Base-by-base conservation (phyloP, 2,797 vertebrate species). In the Gouania willdenowi region DNA sequence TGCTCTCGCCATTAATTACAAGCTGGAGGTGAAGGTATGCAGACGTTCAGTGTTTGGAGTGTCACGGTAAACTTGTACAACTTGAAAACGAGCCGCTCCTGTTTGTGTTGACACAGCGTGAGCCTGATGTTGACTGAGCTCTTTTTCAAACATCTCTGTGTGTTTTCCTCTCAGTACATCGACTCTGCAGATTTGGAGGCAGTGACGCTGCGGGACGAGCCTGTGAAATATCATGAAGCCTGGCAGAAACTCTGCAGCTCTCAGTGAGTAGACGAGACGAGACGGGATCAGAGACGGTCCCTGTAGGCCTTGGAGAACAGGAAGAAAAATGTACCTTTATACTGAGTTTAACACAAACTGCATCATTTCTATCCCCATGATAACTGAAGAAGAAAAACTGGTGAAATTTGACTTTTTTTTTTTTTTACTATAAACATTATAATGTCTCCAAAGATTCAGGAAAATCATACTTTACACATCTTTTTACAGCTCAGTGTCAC, bases 221-320 rank as follows among this genome's bases (percentile, higher is more conserved):
- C 95, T 0, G 94, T 98, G 16, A 88, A 92, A 38, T 98, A 97
- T 69, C 95, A 97, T 0, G 92, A 97, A 50, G 95, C 95, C 0
- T 98, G 95, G 95, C 95, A 98, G 74, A 96, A 92, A 30, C 94
- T 98, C 12, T 98, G 95, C 65, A 93, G 90, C 5, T 87, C 94
- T 50, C 70, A 97, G 94, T 98, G 59, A 94, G 93, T 85, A 37
- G 6, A 34, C n/a, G 16, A 20, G 30, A 2, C 32, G n/a, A n/a
- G n/a, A n/a, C n/a, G n/a, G n/a, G n/a, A n/a, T n/a, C n/a, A n/a
- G n/a, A n/a, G n/a, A n/a, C n/a, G n/a, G n/a, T n/a, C n/a, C n/a
- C n/a, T n/a, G n/a, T n/a, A n/a, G n/a, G n/a, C n/a, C n/a, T 26
- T 20, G 9, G 24, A n/a, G n/a, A n/a, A 41, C 11, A 7, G 38